Base-by-base conservation (phyloP, 2,888 invertebrate genomes). In the Synanthedon vespiformis region DNA sequence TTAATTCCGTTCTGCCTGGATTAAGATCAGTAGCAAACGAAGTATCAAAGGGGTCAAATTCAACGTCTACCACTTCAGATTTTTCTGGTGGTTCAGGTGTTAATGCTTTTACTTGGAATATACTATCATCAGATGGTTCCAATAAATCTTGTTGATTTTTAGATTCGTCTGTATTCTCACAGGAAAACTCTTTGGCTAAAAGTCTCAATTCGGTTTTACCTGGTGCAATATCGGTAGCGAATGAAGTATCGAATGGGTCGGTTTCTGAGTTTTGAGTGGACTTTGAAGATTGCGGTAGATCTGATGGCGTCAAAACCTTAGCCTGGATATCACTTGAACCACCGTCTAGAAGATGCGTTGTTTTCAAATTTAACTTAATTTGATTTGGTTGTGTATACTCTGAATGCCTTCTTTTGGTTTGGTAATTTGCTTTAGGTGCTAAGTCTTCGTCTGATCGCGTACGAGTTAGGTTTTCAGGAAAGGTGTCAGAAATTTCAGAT, bases 241-340 rank as follows among this genome's bases (percentile, higher is more conserved):
- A 93, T 0, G 95, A 94, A 0, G 96, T 96, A 70, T 96, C 96
- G 71, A 96, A 96, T 0, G 96, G 96, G 83, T 95, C 95, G 8
- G 81, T 74, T 61, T 92, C 86, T 54, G 86, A 82, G 51, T 78
- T 67, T 27, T 76, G 54, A 13, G 73, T 62, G 16, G 86, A 80
- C 52, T 89, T 80, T 4, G 84, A 87, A 0, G 91, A 90, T 1
- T 70, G 48, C 22, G 55, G 53, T 4, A 70, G 78, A 12, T 67
- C 77, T 4, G 72, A 71, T 6, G 86, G 86, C 10, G 94, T 94
- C 49, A 94, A 70, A 51, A 94, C 93, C 75, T 94, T 94, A 1
- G 88, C 89, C 55, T 67, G 64, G 50, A 82, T 73, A 53, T 79
- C 72, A 51, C 63, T 68, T 61, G 74, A 61, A 57, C 65, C 63